phyloP scores from a whole-genome alignment of 2,888 invertebrate genomes.

The Anodontia alba region DNA sequence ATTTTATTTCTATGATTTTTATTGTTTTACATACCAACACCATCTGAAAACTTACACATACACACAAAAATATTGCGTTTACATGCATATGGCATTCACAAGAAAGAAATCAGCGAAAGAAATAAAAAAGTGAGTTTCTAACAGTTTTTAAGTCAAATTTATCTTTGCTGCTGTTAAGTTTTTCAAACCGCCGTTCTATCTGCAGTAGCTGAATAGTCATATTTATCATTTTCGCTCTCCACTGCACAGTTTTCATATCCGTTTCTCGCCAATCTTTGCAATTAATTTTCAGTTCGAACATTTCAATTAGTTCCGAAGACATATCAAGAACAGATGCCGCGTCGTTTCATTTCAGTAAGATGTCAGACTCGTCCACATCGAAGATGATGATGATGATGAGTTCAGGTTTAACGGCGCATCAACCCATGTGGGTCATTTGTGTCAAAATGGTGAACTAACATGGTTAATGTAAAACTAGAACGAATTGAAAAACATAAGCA shows the following conservation, averaged over 20 bases:
- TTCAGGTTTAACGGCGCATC: too few relatives aligned
- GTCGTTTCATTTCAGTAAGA: conserved; percentile 34
- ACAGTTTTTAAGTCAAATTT: too few relatives aligned
- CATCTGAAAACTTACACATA: too few relatives aligned
- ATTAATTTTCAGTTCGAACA: conserved; percentile 40
- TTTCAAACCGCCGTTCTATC: conserved; percentile 29
- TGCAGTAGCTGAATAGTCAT: conserved; percentile 27
- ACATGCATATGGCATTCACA: not conserved
- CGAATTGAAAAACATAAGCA: too few relatives aligned
- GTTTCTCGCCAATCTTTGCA: conserved; percentile 42
- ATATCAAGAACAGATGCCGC: conserved; percentile 19
- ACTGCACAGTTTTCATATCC: conserved; percentile 35
- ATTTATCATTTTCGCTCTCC: conserved; percentile 37
- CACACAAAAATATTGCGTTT: not conserved
- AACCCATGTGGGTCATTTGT: too few relatives aligned
- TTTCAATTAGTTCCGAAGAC: conserved; percentile 1
- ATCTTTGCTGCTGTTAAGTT: not conserved
- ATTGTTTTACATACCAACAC: too few relatives aligned
- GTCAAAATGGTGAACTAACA: too few relatives aligned
- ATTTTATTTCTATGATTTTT: not conserved
- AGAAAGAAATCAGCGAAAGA: too few relatives aligned
- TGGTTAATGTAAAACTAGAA: too few relatives aligned
- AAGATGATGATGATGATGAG: too few relatives aligned
- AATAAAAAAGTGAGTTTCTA: too few relatives aligned
- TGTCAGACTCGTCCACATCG: conserved; percentile 29